These are phyloP conservation scores for Cantharis rufa DNA, from an alignment of 2,888 invertebrate genomes.

Conservation along the genomic window DNA sequence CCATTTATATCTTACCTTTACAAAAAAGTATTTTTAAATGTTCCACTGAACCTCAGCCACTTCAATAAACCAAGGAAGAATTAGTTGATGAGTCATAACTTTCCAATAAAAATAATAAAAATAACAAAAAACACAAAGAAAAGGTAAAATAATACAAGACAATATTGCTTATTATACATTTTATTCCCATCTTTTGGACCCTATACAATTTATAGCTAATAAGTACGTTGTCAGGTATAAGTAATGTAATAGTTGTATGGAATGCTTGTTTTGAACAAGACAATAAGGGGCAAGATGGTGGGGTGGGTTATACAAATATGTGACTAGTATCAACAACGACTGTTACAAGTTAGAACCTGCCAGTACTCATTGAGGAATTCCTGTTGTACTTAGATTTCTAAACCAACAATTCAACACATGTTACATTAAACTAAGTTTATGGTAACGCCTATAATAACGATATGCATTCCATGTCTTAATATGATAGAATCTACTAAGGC, in stretches of 20 bases:
- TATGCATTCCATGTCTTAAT: slow-evolving; percentile 55
- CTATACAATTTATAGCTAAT: slow-evolving; percentile 71
- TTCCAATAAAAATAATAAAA: neutral
- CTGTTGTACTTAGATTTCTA: slow-evolving; percentile 53
- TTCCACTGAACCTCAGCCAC: no score
- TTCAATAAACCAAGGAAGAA: no score
- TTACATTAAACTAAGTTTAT: slow-evolving; percentile 54
- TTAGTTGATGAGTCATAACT: no score
- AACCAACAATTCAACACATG: slow-evolving; percentile 56
- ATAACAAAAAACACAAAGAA: neutral
- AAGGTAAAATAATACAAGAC: neutral
- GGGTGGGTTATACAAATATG: slow-evolving; percentile 56
- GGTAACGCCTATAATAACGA: slow-evolving; percentile 52
- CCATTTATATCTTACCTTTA: no score
- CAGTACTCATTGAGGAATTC: slow-evolving; percentile 37
- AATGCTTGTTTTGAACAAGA: slow-evolving; percentile 56
- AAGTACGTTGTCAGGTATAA: slow-evolving; percentile 61
- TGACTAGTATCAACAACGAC: slow-evolving; percentile 57
- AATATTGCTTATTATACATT: slow-evolving; percentile 62
- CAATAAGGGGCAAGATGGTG: slow-evolving; percentile 54
- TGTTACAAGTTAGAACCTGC: slow-evolving; percentile 38
- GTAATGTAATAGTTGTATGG: slow-evolving; percentile 58
- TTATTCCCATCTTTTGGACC: slow-evolving; percentile 76
- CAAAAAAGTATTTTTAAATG: no score
- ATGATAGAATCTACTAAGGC: slow-evolving; percentile 55